Conservation (phyloP, 2,888 invertebrate genomes). For the Beris chalybata region DNA sequence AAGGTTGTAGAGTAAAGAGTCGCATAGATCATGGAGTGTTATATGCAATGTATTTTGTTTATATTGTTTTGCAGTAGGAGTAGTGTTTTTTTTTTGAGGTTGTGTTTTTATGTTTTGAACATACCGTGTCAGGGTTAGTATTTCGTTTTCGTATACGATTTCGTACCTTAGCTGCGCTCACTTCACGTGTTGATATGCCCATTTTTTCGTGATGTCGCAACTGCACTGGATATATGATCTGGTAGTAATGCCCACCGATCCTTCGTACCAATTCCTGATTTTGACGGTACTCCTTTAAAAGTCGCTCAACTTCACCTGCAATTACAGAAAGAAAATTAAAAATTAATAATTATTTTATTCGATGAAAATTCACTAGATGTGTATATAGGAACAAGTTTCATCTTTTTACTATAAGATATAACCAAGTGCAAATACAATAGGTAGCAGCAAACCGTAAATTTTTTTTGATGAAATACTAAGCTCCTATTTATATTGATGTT, state of each 20-base stretch:
- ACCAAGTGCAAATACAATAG: too few relatives aligned
- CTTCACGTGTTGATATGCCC: slow-evolving; percentile 92
- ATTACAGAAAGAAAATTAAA: slow-evolving; percentile 36
- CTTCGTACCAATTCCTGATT: slow-evolving; percentile 90
- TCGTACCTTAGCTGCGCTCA: slow-evolving; percentile 83
- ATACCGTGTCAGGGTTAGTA: slow-evolving; percentile 59
- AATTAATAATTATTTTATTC: background rate
- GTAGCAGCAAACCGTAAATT: too few relatives aligned
- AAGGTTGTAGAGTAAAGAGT: too few relatives aligned
- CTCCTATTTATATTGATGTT: too few relatives aligned
- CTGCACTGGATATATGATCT: slow-evolving; percentile 93
- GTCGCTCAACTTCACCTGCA: slow-evolving; percentile 86
- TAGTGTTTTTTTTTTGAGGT: background rate
- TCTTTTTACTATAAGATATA: too few relatives aligned
- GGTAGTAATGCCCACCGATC: slow-evolving; percentile 89
- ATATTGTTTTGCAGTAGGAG: too few relatives aligned
- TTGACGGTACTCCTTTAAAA: slow-evolving; percentile 86
- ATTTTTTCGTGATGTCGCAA: slow-evolving; percentile 93
- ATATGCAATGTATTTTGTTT: too few relatives aligned
- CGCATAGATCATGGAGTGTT: too few relatives aligned
- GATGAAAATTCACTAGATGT: too few relatives aligned
- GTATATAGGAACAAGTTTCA: too few relatives aligned
- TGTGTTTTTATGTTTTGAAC: slow-evolving; percentile 47
- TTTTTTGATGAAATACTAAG: too few relatives aligned
- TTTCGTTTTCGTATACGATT: slow-evolving; percentile 57